Evolutionary conservation across 2,797 vertebrate species (phyloP).

Genomic region (Cirrhinus mrigala): DNA sequence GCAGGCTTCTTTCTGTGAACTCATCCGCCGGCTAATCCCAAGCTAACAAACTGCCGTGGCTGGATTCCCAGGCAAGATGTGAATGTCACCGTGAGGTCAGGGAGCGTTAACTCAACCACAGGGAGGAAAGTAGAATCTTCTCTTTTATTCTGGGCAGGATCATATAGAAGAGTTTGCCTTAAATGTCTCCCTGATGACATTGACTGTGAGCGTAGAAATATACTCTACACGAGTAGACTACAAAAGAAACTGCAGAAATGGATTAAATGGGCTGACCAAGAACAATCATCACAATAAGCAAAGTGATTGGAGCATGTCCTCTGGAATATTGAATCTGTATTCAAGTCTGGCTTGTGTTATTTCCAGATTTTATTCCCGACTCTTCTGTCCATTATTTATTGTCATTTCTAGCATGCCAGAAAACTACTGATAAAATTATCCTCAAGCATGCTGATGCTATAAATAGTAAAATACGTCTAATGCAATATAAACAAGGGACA

Average conservation of each 20-base stretch:
- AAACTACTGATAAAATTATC: slow-evolving; percentile 12
- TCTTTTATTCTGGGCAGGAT: slow-evolving; percentile 36
- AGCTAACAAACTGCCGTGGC: slow-evolving; percentile 56
- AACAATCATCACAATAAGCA: slow-evolving; percentile 16
- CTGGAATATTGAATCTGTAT: background rate
- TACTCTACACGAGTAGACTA: background rate
- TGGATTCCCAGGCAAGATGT: slow-evolving; percentile 50
- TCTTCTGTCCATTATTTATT: slow-evolving; percentile 19
- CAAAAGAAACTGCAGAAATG: background rate
- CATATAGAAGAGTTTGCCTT: slow-evolving; percentile 17
- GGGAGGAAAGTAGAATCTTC: slow-evolving; percentile 21
- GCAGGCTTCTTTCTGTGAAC: slow-evolving; percentile 38
- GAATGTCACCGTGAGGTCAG: slow-evolving; percentile 58
- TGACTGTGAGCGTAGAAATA: background rate
- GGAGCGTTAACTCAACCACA: slow-evolving; percentile 49
- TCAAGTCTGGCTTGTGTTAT: slow-evolving; percentile 6
- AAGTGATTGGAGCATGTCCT: background rate
- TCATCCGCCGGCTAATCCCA: slow-evolving; percentile 53
- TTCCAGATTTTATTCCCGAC: slow-evolving; percentile 8
- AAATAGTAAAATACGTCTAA: background rate
- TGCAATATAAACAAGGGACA: background rate
- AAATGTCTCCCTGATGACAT: background rate
- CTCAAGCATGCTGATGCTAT: background rate
- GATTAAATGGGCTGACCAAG: slow-evolving; percentile 6
- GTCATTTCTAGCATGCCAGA: background rate